Evolutionary conservation across 2,888 invertebrate species (phyloP), one percentile per base, ranked within the genome.

Genomic region (Baccha elongata): DNA sequence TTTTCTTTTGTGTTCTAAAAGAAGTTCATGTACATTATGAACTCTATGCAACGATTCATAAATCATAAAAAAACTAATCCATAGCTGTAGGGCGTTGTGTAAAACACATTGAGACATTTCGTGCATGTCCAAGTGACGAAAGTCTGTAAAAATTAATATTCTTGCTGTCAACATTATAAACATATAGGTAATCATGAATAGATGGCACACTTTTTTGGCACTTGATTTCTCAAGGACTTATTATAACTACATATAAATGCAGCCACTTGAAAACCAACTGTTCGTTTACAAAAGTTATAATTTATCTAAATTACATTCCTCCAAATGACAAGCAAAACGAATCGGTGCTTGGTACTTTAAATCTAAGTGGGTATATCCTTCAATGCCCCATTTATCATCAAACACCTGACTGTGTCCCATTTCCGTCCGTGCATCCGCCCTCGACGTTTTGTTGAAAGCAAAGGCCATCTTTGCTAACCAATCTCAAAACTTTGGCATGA

Each of bases 401-500:
- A 52, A 71, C 75, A 81, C 81, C 76, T 81, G 75, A 67, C 32
- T 71, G 65, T 67, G 37, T 42, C 35, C 50, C 32, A 32, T 32
- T 32, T 44, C 10, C 17, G 21, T 29, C 5, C 15, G 21, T 26
- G n/a, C 13, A 42, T 42, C 15, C 40, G 15, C 1, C 32, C 46
- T 19, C 19, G 42, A 60, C 42, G 29, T 60, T 44, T 32, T 64
- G 69, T 37, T 69, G 52, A 72, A 79, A 67, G 62, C 44, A 81
- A 62, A 76, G 72, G 67, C 73, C 78, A 78, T 73, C 83, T 83
- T 78, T 68, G 58, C 44, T 67, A 67, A 67, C 62, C 75, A 71
- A 75, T 75, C 67, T 75, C 32, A 67, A 53, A 81, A 78, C 62
- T 78, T 76, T 76, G 78, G 83, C 83, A 83, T 64, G 67, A 68